A percentile compares a stretch with the other conserved stretches of the same genome.
Evolutionary conservation across 2,797 vertebrate species (phyloP).

Genomic region (Neoniphon sammara): DNA sequence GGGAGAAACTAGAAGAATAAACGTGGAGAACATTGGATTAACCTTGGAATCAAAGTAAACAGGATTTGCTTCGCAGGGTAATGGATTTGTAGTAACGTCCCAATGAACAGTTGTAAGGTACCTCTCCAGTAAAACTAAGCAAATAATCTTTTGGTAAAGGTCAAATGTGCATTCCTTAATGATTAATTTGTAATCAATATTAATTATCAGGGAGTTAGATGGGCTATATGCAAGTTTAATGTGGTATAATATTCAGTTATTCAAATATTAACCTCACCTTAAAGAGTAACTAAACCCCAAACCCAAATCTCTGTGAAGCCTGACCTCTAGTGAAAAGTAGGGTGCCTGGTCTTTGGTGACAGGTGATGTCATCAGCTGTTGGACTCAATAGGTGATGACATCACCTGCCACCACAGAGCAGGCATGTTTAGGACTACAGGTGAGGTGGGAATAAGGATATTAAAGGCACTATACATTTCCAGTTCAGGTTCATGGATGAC

Average conservation of each 20-base stretch:
- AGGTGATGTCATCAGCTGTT: too few species aligned
- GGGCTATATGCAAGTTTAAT: neutral
- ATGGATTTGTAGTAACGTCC: constrained; percentile 14
- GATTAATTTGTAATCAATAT: neutral
- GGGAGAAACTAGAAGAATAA: constrained; percentile 21
- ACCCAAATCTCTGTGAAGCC: too few species aligned
- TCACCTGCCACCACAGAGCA: too few species aligned
- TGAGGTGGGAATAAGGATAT: too few species aligned
- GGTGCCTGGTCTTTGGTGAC: too few species aligned
- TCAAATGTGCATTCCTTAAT: neutral
- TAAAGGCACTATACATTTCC: too few species aligned
- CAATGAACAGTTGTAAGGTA: neutral
- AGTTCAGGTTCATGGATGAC: too few species aligned
- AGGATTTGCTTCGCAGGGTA: neutral
- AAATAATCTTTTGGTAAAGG: neutral
- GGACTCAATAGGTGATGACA: too few species aligned
- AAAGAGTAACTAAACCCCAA: too few species aligned
- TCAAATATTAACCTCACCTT: too few species aligned
- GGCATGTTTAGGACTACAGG: too few species aligned
- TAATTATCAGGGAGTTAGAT: neutral
- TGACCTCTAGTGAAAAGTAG: too few species aligned
- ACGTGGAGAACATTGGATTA: constrained; percentile 28
- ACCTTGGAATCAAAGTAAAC: constrained; percentile 26
- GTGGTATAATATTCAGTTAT: neutral
- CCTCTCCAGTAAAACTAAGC: neutral